phyloP scores from a whole-genome alignment of 2,797 vertebrate species.

The Mastacembelus armatus region DNA sequence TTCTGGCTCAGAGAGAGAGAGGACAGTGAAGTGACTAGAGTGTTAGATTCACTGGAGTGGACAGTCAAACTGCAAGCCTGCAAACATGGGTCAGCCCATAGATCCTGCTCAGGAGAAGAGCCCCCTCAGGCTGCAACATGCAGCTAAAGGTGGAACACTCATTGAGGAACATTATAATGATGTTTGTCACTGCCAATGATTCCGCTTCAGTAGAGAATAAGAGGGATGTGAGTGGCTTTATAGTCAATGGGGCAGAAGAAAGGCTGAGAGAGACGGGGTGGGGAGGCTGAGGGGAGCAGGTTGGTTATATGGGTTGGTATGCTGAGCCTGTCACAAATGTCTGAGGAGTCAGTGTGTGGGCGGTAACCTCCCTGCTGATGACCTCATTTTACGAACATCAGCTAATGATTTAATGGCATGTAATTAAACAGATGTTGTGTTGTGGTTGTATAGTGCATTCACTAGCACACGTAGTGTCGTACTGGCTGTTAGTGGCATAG shows the following conservation, averaged over 20 bases:
- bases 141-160: slow-evolving; percentile 73
- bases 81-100: slow-evolving; percentile 64
- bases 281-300: not conserved
- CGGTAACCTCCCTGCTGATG: slow-evolving; percentile 12
- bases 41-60: slow-evolving; percentile 58
- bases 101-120: slow-evolving; percentile 61
- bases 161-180: slow-evolving; percentile 74
- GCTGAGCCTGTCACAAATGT: slow-evolving; percentile 5
- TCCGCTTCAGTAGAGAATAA: slow-evolving; percentile 75
- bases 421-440: slow-evolving; percentile 59
- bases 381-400: slow-evolving; percentile 45
- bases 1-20: slow-evolving; percentile 27
- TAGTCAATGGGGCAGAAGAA: slow-evolving; percentile 77
- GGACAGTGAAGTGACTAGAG: slow-evolving; percentile 31
- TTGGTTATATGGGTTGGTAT: slow-evolving; percentile 33
- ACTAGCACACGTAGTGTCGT: not conserved
- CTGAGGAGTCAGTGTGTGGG: slow-evolving; percentile 6
- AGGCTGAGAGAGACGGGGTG: slow-evolving; percentile 52
- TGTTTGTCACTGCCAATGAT: slow-evolving; percentile 76
- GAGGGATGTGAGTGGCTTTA: slow-evolving; percentile 58
- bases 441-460: slow-evolving; percentile 16
- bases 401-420: slow-evolving; percentile 43
- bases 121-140: slow-evolving; percentile 59
- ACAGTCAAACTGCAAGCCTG: slow-evolving; percentile 55
- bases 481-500: not conserved